Evolutionary conservation across 2,113 vertebrate species (phyloP).

Genomic region (Neomonachus schauinslandi): DNA sequence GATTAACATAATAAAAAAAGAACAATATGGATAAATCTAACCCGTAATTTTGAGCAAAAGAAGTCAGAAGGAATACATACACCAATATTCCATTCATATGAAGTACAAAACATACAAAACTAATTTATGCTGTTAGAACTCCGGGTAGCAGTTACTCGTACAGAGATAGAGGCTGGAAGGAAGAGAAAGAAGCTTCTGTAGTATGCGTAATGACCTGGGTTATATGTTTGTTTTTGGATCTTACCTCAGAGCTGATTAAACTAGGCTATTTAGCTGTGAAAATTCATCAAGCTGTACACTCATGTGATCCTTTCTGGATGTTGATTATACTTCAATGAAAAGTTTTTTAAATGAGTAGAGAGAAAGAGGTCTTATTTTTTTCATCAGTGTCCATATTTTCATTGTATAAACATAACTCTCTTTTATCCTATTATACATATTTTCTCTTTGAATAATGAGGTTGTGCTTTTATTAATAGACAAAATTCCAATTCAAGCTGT

Average conservation of each 20-base stretch:
- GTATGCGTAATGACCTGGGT: background rate
- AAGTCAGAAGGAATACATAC: background rate
- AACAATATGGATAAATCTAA: background rate
- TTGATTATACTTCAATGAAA: conserved; percentile 22
- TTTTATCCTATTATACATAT: conserved; percentile 20
- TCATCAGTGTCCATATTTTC: background rate
- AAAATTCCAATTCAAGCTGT: conserved; percentile 71
- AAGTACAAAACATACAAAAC: background rate
- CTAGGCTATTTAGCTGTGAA: background rate
- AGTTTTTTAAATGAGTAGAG: background rate
- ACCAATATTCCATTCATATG: background rate
- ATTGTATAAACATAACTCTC: background rate
- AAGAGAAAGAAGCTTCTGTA: background rate
- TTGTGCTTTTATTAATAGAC: conserved; percentile 60
- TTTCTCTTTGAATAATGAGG: conserved; percentile 50
- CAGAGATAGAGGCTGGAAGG: background rate
- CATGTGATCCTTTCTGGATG: background rate
- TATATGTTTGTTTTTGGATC: background rate
- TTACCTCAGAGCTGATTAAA: background rate
- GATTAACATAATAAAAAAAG: background rate
- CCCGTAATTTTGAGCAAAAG: background rate
- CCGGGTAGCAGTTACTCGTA: background rate
- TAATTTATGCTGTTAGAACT: background rate
- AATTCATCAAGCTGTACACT: background rate
- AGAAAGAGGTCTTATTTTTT: background rate